Evolutionary conservation across 2,888 invertebrate genomes (phyloP).

Genomic region (Alcis repandata): DNA sequence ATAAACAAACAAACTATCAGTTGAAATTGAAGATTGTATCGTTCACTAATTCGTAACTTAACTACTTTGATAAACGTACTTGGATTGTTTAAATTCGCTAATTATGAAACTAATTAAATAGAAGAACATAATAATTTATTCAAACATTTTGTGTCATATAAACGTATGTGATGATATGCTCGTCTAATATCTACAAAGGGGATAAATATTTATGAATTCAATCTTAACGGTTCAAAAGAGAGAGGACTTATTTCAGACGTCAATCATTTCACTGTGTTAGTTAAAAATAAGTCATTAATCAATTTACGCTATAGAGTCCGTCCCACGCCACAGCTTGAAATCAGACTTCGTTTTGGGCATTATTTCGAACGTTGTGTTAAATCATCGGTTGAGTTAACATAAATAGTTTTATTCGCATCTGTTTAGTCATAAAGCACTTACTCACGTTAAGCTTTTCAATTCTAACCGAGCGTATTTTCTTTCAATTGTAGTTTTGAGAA

Average conservation of each 20-base stretch:
- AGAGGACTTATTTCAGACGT: not conserved
- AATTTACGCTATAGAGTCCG: conserved; percentile 21
- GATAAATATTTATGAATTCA: not conserved
- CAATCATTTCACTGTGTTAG: not conserved
- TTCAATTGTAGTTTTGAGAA: conserved; percentile 23
- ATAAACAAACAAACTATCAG: not conserved
- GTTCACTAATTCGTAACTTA: not conserved
- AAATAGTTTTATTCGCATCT: conserved; percentile 42
- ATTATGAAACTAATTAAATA: not conserved
- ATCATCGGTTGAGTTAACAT: conserved; percentile 50
- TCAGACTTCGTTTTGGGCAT: conserved; percentile 48
- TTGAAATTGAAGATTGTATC: not conserved
- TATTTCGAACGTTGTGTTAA: conserved; percentile 48
- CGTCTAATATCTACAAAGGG: not conserved
- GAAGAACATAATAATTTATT: not conserved
- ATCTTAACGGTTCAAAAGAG: not conserved
- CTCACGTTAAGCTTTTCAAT: conserved; percentile 40
- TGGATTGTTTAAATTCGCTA: not conserved
- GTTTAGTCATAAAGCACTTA: conserved; percentile 41
- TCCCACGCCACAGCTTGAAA: conserved; percentile 51
- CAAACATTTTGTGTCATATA: not conserved
- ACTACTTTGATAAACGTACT: not conserved
- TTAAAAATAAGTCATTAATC: not conserved
- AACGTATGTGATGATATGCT: conserved; percentile 2
- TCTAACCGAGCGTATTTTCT: conserved; percentile 26